Conservation (phyloP, 2,797 vertebrate genomes). For the Argentina silus region DNA sequence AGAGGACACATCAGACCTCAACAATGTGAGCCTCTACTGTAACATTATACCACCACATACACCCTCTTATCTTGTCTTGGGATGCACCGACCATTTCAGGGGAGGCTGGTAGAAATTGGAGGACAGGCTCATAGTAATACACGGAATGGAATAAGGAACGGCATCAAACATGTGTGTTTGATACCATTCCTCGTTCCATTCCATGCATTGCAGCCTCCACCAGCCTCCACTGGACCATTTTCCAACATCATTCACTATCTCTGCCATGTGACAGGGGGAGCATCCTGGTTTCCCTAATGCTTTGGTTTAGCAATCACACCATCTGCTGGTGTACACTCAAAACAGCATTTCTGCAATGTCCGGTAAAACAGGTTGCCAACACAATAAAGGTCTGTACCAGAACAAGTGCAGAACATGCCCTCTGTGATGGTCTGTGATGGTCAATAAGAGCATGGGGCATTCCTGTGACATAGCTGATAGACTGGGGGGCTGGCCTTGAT, state of each 20-base stretch:
- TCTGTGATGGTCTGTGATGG: conserved; percentile 34
- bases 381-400: conserved; percentile 28
- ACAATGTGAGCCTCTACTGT: too few species aligned
- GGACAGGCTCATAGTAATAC: too few species aligned
- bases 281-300: neutral
- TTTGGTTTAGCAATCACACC: conserved; percentile 53
- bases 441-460: conserved; percentile 59
- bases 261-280: neutral
- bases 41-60: too few species aligned
- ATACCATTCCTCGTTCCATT: too few species aligned
- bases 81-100: too few species aligned
- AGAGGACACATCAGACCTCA: neutral
- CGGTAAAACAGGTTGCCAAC: conserved; percentile 18
- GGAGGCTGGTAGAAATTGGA: too few species aligned
- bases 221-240: too few species aligned
- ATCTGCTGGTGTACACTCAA: conserved; percentile 63
- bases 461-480: conserved; percentile 17
- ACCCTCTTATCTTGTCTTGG: too few species aligned
- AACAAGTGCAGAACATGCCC: conserved; percentile 38
- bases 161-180: too few species aligned
- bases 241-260: too few species aligned
- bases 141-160: too few species aligned
- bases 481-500: neutral
- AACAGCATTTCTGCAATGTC: conserved; percentile 42
- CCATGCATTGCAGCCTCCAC: too few species aligned